These are phyloP conservation scores for Eubucco bourcierii DNA, from an alignment of 2,113 vertebrate species.

Conservation along the genomic window DNA sequence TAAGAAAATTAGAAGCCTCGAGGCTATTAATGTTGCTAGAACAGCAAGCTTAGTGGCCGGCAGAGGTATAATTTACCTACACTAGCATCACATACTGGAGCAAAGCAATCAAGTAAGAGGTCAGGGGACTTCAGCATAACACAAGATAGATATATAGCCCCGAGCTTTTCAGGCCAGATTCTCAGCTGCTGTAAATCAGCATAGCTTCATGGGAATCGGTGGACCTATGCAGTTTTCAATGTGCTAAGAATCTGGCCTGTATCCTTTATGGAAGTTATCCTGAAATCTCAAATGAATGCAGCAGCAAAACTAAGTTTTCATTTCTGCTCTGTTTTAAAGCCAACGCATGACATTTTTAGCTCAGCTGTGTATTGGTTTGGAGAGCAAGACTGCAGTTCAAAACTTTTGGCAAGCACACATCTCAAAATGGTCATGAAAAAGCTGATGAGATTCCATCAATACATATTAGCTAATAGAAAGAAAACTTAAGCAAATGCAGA, in stretches of 20 bases:
- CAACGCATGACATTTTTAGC: slow-evolving; percentile 60
- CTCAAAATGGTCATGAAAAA: slow-evolving; percentile 57
- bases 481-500: slow-evolving; percentile 46
- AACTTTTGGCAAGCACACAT: slow-evolving; percentile 42
- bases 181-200: slow-evolving; percentile 55
- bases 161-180: slow-evolving; percentile 38
- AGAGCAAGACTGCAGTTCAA: slow-evolving; percentile 32
- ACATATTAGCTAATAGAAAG: slow-evolving; percentile 52
- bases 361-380: slow-evolving; percentile 36
- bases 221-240: slow-evolving; percentile 19
- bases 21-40: slow-evolving; percentile 69
- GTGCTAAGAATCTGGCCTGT: slow-evolving; percentile 15
- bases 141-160: slow-evolving; percentile 50
- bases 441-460: slow-evolving; percentile 55
- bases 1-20: slow-evolving; percentile 72
- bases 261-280: slow-evolving; percentile 42
- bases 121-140: slow-evolving; percentile 62
- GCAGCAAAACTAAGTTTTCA: slow-evolving; percentile 56
- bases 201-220: slow-evolving; percentile 29
- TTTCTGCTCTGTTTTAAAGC: slow-evolving; percentile 59
- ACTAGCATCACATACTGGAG: slow-evolving; percentile 39
- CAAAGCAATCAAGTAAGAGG: slow-evolving; percentile 64
- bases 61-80: slow-evolving; percentile 70
- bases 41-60: slow-evolving; percentile 54
- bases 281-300: slow-evolving; percentile 44